phyloP scores from a whole-genome alignment of 2,888 invertebrate genomes.

The Tenthredo distinguenda region DNA sequence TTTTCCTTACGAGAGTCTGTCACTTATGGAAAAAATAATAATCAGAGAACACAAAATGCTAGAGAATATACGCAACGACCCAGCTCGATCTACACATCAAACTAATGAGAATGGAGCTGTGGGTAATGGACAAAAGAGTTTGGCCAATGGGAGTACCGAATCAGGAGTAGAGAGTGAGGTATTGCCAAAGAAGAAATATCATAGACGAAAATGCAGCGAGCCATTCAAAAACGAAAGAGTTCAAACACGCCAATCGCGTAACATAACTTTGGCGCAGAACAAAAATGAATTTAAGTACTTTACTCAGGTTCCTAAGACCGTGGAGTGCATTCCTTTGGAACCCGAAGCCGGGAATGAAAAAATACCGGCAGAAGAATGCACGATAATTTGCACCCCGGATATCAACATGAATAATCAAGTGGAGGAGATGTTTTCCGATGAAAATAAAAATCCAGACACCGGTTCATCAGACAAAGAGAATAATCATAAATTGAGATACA shows the following conservation, averaged over 20 bases:
- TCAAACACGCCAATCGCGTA: slow-evolving; percentile 30
- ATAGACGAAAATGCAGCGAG: background rate
- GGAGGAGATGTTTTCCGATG: background rate
- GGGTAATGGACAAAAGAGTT: background rate
- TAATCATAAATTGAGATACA: background rate
- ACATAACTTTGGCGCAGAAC: background rate
- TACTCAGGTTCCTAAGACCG: background rate
- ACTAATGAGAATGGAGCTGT: background rate
- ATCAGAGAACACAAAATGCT: background rate
- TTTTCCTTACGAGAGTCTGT: background rate
- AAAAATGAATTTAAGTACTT: background rate
- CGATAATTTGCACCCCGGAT: slow-evolving; percentile 26
- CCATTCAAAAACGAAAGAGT: background rate
- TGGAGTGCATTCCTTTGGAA: background rate
- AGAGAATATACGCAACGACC: background rate
- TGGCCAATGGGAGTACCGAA: background rate
- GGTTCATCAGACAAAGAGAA: background rate
- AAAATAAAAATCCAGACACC: background rate
- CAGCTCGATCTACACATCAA: background rate
- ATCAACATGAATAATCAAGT: background rate
- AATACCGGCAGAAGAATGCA: background rate
- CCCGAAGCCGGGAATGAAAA: background rate
- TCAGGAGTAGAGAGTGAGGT: background rate
- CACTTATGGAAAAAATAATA: background rate
- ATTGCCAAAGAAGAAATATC: background rate